phyloP scores from a whole-genome alignment of 37 sponge, comb jelly and placozoan genomes.

The Oopsacas minuta region DNA sequence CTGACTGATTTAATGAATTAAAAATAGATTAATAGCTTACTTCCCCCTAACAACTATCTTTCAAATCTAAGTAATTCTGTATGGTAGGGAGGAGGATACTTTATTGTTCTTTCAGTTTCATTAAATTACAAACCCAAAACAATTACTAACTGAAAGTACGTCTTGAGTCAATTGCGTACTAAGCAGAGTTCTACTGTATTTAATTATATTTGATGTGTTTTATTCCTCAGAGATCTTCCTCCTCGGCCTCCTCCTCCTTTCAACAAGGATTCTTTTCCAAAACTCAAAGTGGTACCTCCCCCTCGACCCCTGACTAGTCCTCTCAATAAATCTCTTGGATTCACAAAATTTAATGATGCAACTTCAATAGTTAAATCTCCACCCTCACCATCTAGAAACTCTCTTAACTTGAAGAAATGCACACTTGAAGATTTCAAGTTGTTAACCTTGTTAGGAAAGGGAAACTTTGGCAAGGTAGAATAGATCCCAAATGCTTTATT shows the following conservation, averaged over 20 bases:
- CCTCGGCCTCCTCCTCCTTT: not conserved
- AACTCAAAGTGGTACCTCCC: not conserved
- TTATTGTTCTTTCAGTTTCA: no score
- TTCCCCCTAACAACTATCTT: no score
- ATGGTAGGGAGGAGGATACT: no score
- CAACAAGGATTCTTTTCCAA: not conserved
- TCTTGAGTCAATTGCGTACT: no score
- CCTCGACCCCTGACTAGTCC: not conserved
- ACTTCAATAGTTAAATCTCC: not conserved
- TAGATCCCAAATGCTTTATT: no score
- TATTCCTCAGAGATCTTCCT: not conserved
- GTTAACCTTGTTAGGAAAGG: slow-evolving; percentile 86
- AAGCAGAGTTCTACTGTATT: no score
- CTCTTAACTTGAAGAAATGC: slow-evolving; percentile 12
- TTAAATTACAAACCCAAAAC: no score
- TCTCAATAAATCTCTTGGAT: not conserved
- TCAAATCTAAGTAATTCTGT: no score
- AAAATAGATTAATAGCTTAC: no score
- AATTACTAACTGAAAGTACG: no score
- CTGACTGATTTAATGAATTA: no score
- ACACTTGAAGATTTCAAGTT: slow-evolving; percentile 63
- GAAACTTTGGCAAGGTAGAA: slow-evolving; percentile 86
- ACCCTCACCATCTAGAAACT: not conserved
- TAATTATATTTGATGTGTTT: no score
- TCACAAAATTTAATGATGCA: not conserved